A percentile compares a stretch with the other conserved stretches of the same genome.
phyloP scores from a whole-genome alignment of 2,888 invertebrate species.

The Lasioglossum pauxillum region DNA sequence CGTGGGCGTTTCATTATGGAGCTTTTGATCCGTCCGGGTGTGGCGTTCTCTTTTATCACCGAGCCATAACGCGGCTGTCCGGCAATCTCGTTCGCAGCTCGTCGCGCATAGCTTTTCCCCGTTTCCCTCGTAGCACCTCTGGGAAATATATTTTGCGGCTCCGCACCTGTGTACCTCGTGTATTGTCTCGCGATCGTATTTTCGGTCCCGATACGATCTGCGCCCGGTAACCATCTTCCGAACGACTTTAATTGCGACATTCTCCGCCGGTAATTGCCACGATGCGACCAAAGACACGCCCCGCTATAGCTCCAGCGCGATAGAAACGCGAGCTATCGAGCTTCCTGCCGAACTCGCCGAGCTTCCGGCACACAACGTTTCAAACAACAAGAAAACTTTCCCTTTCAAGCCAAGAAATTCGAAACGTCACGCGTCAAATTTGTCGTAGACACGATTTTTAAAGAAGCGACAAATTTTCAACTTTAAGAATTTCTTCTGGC shows the following conservation, averaged over 20 bases:
- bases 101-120: constrained; percentile 22
- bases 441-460: no score
- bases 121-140: not conserved
- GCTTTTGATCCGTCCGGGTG: not conserved
- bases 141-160: constrained; percentile 41
- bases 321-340: not conserved
- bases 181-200: constrained; percentile 8
- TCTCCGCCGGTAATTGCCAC: constrained; percentile 11
- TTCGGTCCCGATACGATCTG: not conserved
- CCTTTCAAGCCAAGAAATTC: not conserved
- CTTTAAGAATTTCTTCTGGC: not conserved
- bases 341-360: not conserved
- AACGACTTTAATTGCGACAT: constrained; percentile 24
- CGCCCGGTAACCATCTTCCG: not conserved
- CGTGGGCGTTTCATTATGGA: constrained; percentile 3
- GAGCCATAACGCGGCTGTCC: constrained; percentile 16
- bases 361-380: not conserved
- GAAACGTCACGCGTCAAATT: no score
- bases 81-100: constrained; percentile 37
- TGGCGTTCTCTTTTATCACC: constrained; percentile 27
- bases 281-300: not conserved
- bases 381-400: not conserved
- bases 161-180: constrained; percentile 22
- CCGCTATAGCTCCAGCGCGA: not conserved
- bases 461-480: no score